Conservation (phyloP, 2,888 invertebrate species). For the Odiellus spinosus region DNA sequence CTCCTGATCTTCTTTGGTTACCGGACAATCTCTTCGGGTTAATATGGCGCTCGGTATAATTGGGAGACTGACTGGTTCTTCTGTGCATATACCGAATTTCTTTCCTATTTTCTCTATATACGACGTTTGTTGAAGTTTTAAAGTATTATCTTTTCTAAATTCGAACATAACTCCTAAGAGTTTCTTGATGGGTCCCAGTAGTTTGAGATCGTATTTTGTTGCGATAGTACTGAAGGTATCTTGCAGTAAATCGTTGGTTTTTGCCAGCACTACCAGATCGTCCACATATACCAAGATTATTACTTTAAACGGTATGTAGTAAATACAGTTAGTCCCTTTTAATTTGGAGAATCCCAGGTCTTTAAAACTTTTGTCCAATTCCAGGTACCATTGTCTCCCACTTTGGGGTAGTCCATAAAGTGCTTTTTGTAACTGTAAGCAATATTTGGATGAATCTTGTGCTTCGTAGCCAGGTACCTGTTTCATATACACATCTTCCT, state of each 20-base stretch:
- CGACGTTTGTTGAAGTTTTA: too few relatives aligned
- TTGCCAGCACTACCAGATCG: background rate
- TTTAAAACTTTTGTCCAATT: conserved; percentile 1
- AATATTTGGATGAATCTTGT: background rate
- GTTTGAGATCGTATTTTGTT: too few relatives aligned
- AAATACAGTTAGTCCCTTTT: conserved; percentile 2
- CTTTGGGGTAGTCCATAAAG: conserved; percentile 1
- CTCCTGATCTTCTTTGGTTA: too few relatives aligned
- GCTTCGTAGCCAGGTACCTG: background rate
- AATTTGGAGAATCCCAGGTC: background rate
- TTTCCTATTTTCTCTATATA: too few relatives aligned
- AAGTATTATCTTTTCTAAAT: background rate
- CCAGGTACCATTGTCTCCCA: background rate
- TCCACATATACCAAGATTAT: background rate
- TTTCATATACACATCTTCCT: conserved; percentile 1
- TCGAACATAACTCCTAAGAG: conserved; percentile 3
- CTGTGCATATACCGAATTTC: too few relatives aligned
- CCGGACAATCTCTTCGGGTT: too few relatives aligned
- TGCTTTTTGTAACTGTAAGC: background rate
- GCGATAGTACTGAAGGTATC: too few relatives aligned
- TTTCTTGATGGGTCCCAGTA: background rate
- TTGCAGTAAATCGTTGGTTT: too few relatives aligned
- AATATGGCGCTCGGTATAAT: too few relatives aligned
- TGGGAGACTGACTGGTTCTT: too few relatives aligned
- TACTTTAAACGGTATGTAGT: background rate